phyloP scores from a whole-genome alignment of 2,113 vertebrate species.

The Neolamprologus hecqui region DNA sequence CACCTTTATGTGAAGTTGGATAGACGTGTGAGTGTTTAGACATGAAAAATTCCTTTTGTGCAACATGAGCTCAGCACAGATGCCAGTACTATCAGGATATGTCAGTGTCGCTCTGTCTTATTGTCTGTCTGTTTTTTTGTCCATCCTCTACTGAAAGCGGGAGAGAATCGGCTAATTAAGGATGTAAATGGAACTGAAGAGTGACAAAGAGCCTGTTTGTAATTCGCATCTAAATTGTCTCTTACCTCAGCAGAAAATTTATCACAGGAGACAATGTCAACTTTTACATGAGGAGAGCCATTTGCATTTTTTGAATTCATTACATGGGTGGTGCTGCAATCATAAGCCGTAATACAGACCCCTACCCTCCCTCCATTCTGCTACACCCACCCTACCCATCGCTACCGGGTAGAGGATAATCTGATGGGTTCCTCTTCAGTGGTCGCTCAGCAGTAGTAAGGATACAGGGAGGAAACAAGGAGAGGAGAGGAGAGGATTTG shows the following conservation, averaged over 20 bases:
- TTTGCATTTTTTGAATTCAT: conserved; percentile 75
- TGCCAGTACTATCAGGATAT: conserved; percentile 10
- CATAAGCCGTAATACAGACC: conserved; percentile 57
- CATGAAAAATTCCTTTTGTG: neutral
- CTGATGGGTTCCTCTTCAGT: conserved; percentile 69
- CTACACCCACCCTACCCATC: conserved; percentile 40
- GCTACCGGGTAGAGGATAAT: conserved; percentile 57
- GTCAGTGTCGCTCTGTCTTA: conserved; percentile 8
- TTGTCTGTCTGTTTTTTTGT: conserved; percentile 36
- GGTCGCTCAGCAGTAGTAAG: conserved; percentile 44
- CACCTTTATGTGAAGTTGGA: conserved; percentile 55
- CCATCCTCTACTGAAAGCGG: conserved; percentile 79
- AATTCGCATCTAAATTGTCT: conserved; percentile 89
- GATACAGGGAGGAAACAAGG: neutral
- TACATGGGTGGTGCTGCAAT: conserved; percentile 65
- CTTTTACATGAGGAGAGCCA: conserved; percentile 72
- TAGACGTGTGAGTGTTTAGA: neutral
- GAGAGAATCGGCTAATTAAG: conserved; percentile 88
- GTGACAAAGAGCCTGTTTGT: conserved; percentile 81
- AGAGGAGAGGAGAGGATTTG: conserved; percentile 31
- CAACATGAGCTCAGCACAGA: neutral
- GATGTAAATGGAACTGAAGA: conserved; percentile 87
- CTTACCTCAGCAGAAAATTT: conserved; percentile 94
- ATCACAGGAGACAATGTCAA: conserved; percentile 86
- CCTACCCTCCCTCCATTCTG: conserved; percentile 39